Conservation (phyloP, 2,113 vertebrate genomes). For the Megalops atlanticus region DNA sequence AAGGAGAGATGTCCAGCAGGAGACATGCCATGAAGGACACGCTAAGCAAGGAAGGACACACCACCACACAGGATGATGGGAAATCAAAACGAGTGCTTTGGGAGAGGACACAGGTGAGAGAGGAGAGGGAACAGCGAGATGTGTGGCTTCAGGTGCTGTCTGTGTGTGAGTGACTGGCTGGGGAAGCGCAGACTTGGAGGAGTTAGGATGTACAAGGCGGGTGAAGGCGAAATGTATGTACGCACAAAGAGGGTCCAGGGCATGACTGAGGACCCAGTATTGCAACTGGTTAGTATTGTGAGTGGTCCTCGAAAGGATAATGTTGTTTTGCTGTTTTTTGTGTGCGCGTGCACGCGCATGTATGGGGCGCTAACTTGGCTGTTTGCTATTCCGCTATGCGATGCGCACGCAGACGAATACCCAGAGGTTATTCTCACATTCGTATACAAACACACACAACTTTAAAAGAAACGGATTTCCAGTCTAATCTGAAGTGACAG, state of each 20-base stretch:
- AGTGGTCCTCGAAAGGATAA: too few relatives aligned
- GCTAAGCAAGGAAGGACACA: background rate
- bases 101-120: background rate
- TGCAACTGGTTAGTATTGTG: too few relatives aligned
- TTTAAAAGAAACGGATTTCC: background rate
- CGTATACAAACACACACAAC: background rate
- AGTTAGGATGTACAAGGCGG: background rate
- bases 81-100: background rate
- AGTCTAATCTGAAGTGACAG: background rate
- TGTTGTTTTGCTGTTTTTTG: too few relatives aligned
- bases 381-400: too few relatives aligned
- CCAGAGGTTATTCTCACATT: too few relatives aligned
- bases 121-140: background rate
- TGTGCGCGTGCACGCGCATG: too few relatives aligned
- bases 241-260: too few relatives aligned
- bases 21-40: background rate
- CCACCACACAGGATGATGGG: background rate
- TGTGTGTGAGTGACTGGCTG: background rate
- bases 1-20: background rate
- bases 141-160: background rate
- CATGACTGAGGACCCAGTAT: too few relatives aligned
- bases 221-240: too few relatives aligned
- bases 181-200: background rate
- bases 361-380: too few relatives aligned
- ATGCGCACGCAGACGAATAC: too few relatives aligned